Evolutionary conservation across 2,113 vertebrate species (phyloP).

Genomic region (Pseudois nayaur): DNA sequence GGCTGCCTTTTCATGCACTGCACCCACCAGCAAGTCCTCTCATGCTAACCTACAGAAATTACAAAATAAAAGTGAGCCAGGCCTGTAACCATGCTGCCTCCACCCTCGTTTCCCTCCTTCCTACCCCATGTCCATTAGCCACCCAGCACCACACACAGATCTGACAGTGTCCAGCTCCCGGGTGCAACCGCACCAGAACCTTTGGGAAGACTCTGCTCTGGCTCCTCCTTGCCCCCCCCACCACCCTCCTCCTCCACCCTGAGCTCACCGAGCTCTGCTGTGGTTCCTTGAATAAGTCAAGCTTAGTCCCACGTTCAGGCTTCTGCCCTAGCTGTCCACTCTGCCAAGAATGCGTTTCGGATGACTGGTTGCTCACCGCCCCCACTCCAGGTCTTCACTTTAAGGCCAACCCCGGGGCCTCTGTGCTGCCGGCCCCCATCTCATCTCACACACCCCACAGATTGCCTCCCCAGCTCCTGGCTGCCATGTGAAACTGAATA

Average conservation of each 20-base stretch:
- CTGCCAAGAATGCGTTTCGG: background rate
- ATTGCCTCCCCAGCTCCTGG: background rate
- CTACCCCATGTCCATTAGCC: background rate
- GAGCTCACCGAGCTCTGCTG: accelerated
- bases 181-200: too few species aligned
- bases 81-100: background rate
- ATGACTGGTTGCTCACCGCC: background rate
- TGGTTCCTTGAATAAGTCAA: background rate
- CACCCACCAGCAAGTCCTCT: background rate
- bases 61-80: background rate
- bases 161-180: background rate
- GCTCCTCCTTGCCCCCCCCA: background rate
- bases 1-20: background rate
- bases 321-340: background rate
- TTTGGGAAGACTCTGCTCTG: background rate
- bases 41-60: background rate
- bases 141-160: background rate
- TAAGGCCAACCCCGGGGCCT: background rate
- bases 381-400: background rate
- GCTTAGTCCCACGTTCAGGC: background rate
- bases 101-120: background rate
- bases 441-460: background rate
- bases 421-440: background rate
- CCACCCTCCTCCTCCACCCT: background rate
- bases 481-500: background rate